Conservation (phyloP, 1,140 invertebrate genomes). For the Lordiphosa clarofinis region DNA sequence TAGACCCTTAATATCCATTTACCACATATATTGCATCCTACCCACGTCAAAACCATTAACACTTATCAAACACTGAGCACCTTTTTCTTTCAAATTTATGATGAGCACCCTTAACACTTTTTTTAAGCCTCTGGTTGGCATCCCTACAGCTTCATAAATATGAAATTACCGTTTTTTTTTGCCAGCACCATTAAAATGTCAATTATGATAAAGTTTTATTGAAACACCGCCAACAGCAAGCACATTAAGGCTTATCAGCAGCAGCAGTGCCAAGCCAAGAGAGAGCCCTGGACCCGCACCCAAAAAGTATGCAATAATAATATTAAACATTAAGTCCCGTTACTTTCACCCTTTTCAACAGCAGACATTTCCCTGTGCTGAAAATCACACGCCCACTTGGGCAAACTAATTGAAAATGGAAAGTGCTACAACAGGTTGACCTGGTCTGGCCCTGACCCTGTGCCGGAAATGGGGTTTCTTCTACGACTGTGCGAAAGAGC, state of each 20-base stretch:
- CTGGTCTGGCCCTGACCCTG: slow-evolving; percentile 13
- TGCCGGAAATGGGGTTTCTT: slow-evolving; percentile 29
- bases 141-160: slow-evolving; percentile 52
- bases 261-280: slow-evolving; percentile 22
- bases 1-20: background rate
- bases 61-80: slow-evolving; percentile 66
- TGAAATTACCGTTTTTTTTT: slow-evolving; percentile 57
- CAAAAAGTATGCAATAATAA: slow-evolving; percentile 66
- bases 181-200: slow-evolving; percentile 66
- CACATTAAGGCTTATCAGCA: slow-evolving; percentile 69
- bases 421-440: slow-evolving; percentile 63
- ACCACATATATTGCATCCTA: background rate
- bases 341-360: slow-evolving; percentile 66
- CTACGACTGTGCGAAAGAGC: slow-evolving; percentile 1
- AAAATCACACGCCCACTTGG: slow-evolving; percentile 73
- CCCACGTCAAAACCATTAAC: slow-evolving; percentile 12
- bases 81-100: slow-evolving; percentile 52
- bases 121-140: slow-evolving; percentile 19
- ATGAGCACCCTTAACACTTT: slow-evolving; percentile 34
- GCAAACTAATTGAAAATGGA: slow-evolving; percentile 72
- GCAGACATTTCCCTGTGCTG: slow-evolving; percentile 52
- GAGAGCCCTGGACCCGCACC: slow-evolving; percentile 8
- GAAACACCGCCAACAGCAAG: slow-evolving; percentile 52
- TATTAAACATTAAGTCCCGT: slow-evolving; percentile 67
- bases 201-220: slow-evolving; percentile 78